Percentiles rank a stretch among this genome's conserved stretches.
phyloP scores from a whole-genome alignment of 2,113 vertebrate species.

The Struthidea cinerea region DNA sequence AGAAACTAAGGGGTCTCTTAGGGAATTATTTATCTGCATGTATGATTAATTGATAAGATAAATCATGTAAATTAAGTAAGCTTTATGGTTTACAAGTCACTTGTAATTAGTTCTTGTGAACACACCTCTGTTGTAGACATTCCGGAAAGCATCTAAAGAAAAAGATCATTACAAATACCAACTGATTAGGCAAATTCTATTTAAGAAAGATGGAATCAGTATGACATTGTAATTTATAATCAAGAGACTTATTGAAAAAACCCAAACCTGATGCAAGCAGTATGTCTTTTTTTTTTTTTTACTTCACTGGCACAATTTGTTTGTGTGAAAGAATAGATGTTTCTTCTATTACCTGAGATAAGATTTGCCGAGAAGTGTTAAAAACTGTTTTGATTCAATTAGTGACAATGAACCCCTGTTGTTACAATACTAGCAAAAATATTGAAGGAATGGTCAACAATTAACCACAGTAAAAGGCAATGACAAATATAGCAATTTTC shows the following conservation, averaged over 20 bases:
- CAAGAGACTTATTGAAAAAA: background rate
- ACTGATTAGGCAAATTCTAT: background rate
- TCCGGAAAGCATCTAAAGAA: background rate
- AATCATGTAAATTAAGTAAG: background rate
- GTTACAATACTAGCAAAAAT: background rate
- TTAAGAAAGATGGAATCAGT: background rate
- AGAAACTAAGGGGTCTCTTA: background rate
- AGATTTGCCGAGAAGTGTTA: background rate
- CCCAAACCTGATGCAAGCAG: rapidly evolving
- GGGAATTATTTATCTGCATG: background rate
- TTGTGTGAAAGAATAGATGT: background rate
- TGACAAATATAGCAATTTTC: background rate
- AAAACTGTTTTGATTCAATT: background rate
- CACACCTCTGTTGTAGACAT: background rate
- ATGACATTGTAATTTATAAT: background rate
- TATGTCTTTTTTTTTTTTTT: background rate
- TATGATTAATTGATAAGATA: background rate
- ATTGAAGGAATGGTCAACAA: background rate
- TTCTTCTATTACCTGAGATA: background rate
- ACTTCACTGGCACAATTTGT: background rate
- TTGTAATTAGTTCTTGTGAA: background rate
- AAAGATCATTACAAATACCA: background rate
- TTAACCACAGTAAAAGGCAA: background rate
- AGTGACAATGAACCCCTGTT: background rate
- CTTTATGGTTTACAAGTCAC: background rate